Evolutionary conservation across 2,113 vertebrate species (phyloP).

Genomic region (Megaleporinus macrocephalus): DNA sequence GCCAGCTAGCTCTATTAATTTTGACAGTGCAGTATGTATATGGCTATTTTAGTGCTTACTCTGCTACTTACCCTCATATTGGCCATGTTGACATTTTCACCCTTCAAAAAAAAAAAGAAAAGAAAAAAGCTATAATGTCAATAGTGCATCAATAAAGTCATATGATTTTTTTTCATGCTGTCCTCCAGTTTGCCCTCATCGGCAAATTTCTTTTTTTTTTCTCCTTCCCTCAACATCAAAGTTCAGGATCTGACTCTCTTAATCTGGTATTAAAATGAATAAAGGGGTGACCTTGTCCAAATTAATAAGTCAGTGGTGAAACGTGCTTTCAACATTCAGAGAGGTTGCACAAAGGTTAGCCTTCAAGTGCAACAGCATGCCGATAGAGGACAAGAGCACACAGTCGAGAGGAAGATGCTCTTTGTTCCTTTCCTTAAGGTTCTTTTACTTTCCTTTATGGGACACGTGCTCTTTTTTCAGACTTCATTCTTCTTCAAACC

Average conservation of each 20-base stretch:
- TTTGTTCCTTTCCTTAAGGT: conserved; percentile 12
- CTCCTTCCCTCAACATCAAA: conserved; percentile 54
- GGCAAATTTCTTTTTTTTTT: conserved; percentile 51
- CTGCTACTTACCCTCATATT: conserved; percentile 41
- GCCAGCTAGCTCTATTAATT: conserved; percentile 47
- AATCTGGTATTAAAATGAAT: conserved; percentile 64
- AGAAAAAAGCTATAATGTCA: conserved; percentile 49
- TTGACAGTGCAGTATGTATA: conserved; percentile 55
- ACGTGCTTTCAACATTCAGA: conserved; percentile 62
- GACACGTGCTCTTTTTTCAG: conserved; percentile 15
- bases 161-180: conserved; percentile 50
- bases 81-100: conserved; percentile 47
- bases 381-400: conserved; percentile 13
- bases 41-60: conserved; percentile 55
- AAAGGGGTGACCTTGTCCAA: conserved; percentile 65
- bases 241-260: conserved; percentile 59
- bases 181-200: conserved; percentile 56
- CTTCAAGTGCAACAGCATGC: conserved; percentile 45
- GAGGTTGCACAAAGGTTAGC: conserved; percentile 66
- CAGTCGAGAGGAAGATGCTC: conserved; percentile 12
- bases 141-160: conserved; percentile 58
- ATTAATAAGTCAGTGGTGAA: conserved; percentile 67
- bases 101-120: conserved; percentile 37
- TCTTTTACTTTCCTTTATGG: not conserved
- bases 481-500: not conserved